Base-by-base conservation (phyloP, 2,888 invertebrate species). In the Himalopsyche anomala region DNA sequence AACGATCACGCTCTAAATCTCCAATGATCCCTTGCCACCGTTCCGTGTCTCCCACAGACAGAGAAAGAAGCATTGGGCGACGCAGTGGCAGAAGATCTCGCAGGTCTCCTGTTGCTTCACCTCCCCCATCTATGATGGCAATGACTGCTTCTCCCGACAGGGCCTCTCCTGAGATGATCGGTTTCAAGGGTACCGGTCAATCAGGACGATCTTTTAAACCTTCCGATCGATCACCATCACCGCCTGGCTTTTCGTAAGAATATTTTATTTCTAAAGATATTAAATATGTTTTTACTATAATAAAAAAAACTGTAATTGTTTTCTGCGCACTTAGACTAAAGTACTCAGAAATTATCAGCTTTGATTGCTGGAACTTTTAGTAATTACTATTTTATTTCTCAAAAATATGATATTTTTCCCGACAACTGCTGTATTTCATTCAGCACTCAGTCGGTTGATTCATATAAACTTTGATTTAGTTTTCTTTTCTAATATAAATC, bases 161-260 rank as follows among this genome's bases (percentile, higher is more conserved):
- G 15, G 51, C 45, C 12, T 79, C 84, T 36, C 74, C 79, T 17
- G 84, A 84, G 55, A 79, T 79, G 42, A 51, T 84, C n/a, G 79
- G 84, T 8, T 84, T 91, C 87, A 92, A 91, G 1, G 92, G 92
- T 88, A 90, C 91, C 86, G 92, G 92, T 89, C 91, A 91, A 12
- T 91, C 91, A 88, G 87, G 74, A 8, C 90, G 92, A 45, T 69
- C 83, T 0, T 56, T 69, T n/a, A 74, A 69, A 69, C 19, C n/a
- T 19, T 69, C 69, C 17, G 69, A 69, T 8, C 8, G 83, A 69
- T 92, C 92, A 28, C 92, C 93, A 1, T 91, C 93, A 15, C 97
- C 97, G 17, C 97, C 97, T 56, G 96, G 96, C 90, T 97, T 96
- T 90, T 92, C 96, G 96, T 96, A 90, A 94, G 95, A 91, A 79